phyloP scores from a whole-genome alignment of 2,113 vertebrate genomes.

The Equus przewalskii region DNA sequence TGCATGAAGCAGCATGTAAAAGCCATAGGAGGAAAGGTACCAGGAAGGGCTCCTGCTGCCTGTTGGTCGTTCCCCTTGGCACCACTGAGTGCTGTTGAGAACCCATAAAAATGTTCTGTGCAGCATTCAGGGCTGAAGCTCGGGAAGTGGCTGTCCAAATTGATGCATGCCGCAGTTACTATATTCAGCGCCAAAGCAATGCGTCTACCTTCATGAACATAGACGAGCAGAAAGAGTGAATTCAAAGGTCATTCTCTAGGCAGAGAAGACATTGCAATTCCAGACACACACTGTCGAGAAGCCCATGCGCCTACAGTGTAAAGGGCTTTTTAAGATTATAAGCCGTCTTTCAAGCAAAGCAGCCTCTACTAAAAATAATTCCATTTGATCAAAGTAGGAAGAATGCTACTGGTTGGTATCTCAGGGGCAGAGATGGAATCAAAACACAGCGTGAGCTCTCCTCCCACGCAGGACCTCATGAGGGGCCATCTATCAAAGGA shows the following conservation, averaged over 20 bases:
- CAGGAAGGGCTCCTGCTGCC: not conserved
- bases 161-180: constrained; percentile 45
- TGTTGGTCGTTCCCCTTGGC: constrained; percentile 40
- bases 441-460: constrained; percentile 35
- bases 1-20: constrained; percentile 55
- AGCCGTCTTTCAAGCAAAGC: constrained; percentile 83
- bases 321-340: constrained; percentile 84
- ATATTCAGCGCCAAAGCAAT: constrained; percentile 61
- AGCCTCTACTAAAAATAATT: constrained; percentile 84
- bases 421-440: constrained; percentile 72
- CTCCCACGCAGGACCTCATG: not conserved
- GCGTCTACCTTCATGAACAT: constrained; percentile 76
- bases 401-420: constrained; percentile 75
- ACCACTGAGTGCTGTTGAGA: constrained; percentile 46
- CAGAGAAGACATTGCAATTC: constrained; percentile 64
- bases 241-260: constrained; percentile 70
- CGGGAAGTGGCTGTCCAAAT: constrained; percentile 73
- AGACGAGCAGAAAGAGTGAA: constrained; percentile 70
- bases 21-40: not conserved
- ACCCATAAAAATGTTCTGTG: constrained; percentile 59
- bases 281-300: constrained; percentile 75
- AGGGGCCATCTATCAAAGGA: not conserved
- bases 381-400: constrained; percentile 80
- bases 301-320: constrained; percentile 78
- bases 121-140: constrained; percentile 59